Conservation (phyloP, 1,140 invertebrate species). For the Drosophila chauvacae region DNA sequence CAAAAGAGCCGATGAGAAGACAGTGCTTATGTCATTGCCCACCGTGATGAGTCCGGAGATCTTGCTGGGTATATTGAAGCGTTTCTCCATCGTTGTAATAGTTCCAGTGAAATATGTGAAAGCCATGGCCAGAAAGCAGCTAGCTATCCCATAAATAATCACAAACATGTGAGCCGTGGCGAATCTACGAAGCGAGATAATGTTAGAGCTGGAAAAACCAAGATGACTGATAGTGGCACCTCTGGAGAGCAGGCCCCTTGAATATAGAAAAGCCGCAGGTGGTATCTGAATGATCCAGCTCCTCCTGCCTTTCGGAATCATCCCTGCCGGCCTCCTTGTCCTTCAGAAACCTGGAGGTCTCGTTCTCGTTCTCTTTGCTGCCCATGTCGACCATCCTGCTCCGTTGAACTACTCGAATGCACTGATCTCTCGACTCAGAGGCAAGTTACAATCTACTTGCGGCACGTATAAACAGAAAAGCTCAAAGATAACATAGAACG, state of each 20-base stretch:
- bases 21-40: slow-evolving; percentile 86
- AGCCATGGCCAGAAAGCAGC: slow-evolving; percentile 89
- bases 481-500: slow-evolving; percentile 13
- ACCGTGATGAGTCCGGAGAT: slow-evolving; percentile 90
- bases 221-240: slow-evolving; percentile 11
- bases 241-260: slow-evolving; percentile 61
- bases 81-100: slow-evolving; percentile 91
- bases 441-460: not conserved
- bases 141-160: slow-evolving; percentile 89
- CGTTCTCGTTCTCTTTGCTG: slow-evolving; percentile 18
- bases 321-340: slow-evolving; percentile 1
- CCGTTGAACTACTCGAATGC: slow-evolving; percentile 15
- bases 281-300: slow-evolving; percentile 85
- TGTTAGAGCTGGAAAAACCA: too few relatives aligned
- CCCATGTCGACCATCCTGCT: slow-evolving; percentile 18
- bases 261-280: slow-evolving; percentile 87
- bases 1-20: slow-evolving; percentile 58
- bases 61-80: slow-evolving; percentile 91
- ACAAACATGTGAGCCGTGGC: slow-evolving; percentile 90
- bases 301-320: slow-evolving; percentile 2
- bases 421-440: slow-evolving; percentile 14
- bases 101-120: slow-evolving; percentile 91
- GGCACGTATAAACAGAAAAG: slow-evolving; percentile 10
- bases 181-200: slow-evolving; percentile 17
- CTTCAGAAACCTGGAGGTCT: slow-evolving; percentile 39